phyloP scores from a whole-genome alignment of 2,888 invertebrate species.

The Sussaba pulchella region DNA sequence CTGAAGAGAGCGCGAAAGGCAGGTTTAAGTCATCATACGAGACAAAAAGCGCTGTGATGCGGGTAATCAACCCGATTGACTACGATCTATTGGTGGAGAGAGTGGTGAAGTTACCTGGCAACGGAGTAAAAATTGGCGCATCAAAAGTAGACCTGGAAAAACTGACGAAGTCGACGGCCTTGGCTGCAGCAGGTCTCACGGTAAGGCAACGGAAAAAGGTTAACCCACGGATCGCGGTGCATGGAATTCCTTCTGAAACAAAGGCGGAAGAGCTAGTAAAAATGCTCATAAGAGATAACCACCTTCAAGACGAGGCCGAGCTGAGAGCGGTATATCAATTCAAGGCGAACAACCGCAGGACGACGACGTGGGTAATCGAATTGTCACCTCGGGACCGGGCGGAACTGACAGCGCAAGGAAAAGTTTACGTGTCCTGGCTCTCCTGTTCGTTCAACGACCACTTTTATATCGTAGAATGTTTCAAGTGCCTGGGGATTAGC shows the following conservation, averaged over 20 bases:
- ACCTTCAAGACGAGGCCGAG: not conserved
- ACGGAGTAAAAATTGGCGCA: conserved; percentile 14
- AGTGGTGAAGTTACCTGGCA: not conserved
- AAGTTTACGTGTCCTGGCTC: conserved; percentile 13
- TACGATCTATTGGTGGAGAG: conserved; percentile 13
- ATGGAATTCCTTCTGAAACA: conserved; percentile 22
- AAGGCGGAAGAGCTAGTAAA: conserved; percentile 6
- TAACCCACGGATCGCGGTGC: conserved; percentile 33
- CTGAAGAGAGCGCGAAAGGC: not conserved
- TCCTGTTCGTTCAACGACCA: conserved; percentile 36
- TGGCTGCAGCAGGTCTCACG: conserved; percentile 16
- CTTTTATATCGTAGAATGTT: conserved; percentile 51
- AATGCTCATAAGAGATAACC: not conserved
- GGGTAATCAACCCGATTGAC: conserved; percentile 17
- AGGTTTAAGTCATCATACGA: conserved; percentile 11
- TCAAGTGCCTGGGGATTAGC: conserved; percentile 5
- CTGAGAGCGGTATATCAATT: conserved; percentile 19
- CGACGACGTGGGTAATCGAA: conserved; percentile 20
- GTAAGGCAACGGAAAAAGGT: conserved; percentile 29
- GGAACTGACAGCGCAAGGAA: not conserved
- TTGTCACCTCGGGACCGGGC: conserved; percentile 2
- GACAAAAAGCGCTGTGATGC: conserved; percentile 16
- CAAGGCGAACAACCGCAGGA: not conserved
- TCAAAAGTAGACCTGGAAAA: conserved; percentile 25
- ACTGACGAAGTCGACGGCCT: not conserved